These are phyloP conservation scores for Stenurella melanura DNA, from an alignment of 2,888 invertebrate genomes.

Conservation along the genomic window DNA sequence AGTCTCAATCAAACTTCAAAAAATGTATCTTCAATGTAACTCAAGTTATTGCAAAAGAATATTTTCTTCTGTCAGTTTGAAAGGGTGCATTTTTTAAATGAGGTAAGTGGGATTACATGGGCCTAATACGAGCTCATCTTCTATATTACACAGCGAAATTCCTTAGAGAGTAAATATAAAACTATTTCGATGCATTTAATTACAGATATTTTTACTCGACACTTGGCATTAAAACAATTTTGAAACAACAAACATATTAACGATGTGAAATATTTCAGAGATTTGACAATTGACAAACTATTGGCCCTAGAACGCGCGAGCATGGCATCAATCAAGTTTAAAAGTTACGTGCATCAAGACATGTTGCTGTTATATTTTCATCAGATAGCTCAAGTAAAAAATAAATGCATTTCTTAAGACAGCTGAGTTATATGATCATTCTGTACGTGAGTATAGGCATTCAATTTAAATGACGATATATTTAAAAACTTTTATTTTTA, in stretches of 20 bases:
- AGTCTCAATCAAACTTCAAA: no score
- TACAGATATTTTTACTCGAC: background rate
- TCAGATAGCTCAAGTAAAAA: background rate
- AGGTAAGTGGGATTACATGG: no score
- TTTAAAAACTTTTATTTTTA: no score
- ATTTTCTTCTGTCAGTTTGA: no score
- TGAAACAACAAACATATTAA: background rate
- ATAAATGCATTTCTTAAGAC: background rate
- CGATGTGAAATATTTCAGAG: background rate
- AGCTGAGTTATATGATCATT: background rate
- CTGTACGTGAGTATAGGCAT: background rate
- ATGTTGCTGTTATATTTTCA: background rate
- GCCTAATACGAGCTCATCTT: no score
- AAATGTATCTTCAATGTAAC: no score
- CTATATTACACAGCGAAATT: no score
- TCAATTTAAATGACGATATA: background rate
- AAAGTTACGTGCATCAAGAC: background rate
- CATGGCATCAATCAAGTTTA: background rate
- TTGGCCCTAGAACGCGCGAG: background rate
- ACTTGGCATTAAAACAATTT: background rate
- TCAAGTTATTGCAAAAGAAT: no score
- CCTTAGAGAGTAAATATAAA: no score
- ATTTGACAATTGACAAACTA: background rate
- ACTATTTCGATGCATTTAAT: no score
- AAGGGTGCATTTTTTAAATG: no score